Evolutionary conservation across 2,113 vertebrate genomes (phyloP).

Genomic region (Speoplatyrhinus poulsoni): DNA sequence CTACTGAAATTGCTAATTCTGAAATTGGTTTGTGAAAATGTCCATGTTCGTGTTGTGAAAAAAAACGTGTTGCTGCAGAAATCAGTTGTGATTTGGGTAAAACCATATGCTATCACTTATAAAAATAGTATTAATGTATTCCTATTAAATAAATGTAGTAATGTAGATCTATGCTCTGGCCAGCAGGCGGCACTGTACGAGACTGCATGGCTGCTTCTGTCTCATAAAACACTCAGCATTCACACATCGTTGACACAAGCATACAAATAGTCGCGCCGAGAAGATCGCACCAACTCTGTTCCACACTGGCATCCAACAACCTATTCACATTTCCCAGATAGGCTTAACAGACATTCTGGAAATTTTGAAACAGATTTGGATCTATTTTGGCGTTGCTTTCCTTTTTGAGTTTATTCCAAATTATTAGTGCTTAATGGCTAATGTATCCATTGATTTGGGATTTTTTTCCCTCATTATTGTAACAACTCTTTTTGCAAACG

Average conservation of each 20-base stretch:
- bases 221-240: constrained; percentile 9
- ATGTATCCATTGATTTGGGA: constrained; percentile 56
- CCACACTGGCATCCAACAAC: neutral
- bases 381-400: neutral
- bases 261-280: neutral
- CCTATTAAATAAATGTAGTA: neutral
- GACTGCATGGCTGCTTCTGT: neutral
- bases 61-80: too few relatives aligned
- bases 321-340: neutral
- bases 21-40: too few relatives aligned
- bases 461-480: constrained; percentile 68
- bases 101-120: too few relatives aligned
- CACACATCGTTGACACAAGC: neutral
- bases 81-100: too few relatives aligned
- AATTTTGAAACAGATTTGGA: constrained; percentile 17
- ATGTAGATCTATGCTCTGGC: neutral
- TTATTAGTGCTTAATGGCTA: constrained; percentile 67
- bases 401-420: constrained; percentile 13
- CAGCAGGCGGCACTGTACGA: constrained; percentile 36
- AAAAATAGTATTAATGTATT: too few relatives aligned
- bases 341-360: neutral
- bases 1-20: too few relatives aligned
- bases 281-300: neutral
- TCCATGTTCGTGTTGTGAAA: too few relatives aligned
- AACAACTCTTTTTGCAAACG: constrained; percentile 59